A percentile compares a stretch with the other conserved stretches of the same genome.
Conservation (phyloP, 2,797 vertebrate genomes). For the Macroramphosus scolopax region DNA sequence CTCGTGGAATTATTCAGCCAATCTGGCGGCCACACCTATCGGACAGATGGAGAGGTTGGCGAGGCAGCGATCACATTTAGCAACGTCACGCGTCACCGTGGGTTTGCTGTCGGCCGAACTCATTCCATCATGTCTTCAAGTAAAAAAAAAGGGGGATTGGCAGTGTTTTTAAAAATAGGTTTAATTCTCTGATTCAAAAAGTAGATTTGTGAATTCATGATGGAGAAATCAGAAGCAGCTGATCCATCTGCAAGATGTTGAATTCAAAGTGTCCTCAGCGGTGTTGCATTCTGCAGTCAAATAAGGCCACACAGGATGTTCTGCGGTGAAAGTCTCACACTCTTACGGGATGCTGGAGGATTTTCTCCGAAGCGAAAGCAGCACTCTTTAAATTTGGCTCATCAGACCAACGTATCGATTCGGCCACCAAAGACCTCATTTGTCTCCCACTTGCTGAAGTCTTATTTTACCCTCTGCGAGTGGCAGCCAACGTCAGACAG, state of each 20-base stretch:
- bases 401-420: slow-evolving; percentile 62
- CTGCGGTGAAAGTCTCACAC: too few species aligned
- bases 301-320: too few species aligned
- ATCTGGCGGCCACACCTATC: slow-evolving; percentile 63
- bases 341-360: too few species aligned
- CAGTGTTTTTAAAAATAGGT: background rate
- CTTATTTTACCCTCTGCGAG: slow-evolving; percentile 56
- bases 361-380: slow-evolving; percentile 36
- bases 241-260: too few species aligned
- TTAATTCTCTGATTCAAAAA: background rate
- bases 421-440: slow-evolving; percentile 57
- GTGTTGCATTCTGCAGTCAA: too few species aligned
- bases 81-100: slow-evolving; percentile 54
- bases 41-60: slow-evolving; percentile 77
- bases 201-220: too few species aligned
- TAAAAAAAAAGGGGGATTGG: background rate
- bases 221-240: too few species aligned
- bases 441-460: slow-evolving; percentile 58
- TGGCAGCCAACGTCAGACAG: slow-evolving; percentile 51
- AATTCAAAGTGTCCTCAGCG: too few species aligned
- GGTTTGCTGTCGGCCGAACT: slow-evolving; percentile 15
- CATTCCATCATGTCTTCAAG: too few species aligned
- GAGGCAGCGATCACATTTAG: slow-evolving; percentile 68
- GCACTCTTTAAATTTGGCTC: slow-evolving; percentile 53
- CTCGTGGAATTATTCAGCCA: slow-evolving; percentile 66